Conservation (phyloP, 2,888 invertebrate genomes). For the Lymantria monacha region DNA sequence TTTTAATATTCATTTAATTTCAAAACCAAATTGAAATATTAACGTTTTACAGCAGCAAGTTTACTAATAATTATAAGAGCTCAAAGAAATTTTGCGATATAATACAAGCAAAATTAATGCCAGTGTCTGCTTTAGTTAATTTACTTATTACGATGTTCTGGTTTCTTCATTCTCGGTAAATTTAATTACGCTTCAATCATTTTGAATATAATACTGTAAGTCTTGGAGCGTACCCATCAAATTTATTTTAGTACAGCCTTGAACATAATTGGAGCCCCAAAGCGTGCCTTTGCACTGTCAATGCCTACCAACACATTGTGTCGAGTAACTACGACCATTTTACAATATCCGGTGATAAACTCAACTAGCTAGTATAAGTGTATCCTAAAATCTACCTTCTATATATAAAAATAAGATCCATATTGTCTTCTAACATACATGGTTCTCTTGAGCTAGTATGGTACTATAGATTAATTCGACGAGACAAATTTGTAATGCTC, state of each 20-base stretch:
- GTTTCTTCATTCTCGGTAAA: constrained; percentile 21
- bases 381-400: constrained; percentile 50
- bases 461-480: constrained; percentile 31
- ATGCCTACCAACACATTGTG: constrained; percentile 65
- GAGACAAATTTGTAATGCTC: constrained; percentile 77
- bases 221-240: constrained; percentile 28
- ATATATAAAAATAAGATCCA: constrained; percentile 47
- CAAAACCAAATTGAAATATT: too few relatives aligned
- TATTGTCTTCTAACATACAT: constrained; percentile 38
- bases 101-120: constrained; percentile 3
- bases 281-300: constrained; percentile 49
- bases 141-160: constrained; percentile 9
- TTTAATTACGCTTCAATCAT: constrained; percentile 26
- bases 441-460: constrained; percentile 35
- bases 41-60: too few relatives aligned
- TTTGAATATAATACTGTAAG: constrained; percentile 28
- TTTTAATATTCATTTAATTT: background rate
- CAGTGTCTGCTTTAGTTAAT: constrained; percentile 11
- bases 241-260: constrained; percentile 40
- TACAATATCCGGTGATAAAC: constrained; percentile 79
- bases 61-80: too few relatives aligned
- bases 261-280: constrained; percentile 45
- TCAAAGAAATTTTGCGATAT: constrained; percentile 1
- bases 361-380: constrained; percentile 60
- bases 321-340: constrained; percentile 69